Conservation (phyloP, 2,797 vertebrate genomes). For the Malurus leucopterus region DNA sequence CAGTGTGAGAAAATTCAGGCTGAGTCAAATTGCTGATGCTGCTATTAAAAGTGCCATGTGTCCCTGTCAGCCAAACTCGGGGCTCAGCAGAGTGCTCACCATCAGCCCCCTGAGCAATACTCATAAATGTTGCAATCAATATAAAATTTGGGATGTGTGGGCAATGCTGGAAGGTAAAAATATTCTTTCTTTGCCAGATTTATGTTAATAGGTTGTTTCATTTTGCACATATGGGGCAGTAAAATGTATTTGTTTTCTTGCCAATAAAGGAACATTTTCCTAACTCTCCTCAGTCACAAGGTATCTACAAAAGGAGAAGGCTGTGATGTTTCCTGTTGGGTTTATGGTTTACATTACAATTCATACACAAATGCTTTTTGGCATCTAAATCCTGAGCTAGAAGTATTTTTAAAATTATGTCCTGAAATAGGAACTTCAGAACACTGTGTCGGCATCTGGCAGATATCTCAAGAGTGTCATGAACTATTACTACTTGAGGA, state of each 20-base stretch:
- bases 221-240: constrained; percentile 12
- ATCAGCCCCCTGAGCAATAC: neutral
- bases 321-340: constrained; percentile 45
- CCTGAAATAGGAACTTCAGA: constrained; percentile 63
- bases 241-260: constrained; percentile 20
- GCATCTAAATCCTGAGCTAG: constrained; percentile 51
- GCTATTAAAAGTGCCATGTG: neutral
- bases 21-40: neutral
- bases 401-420: constrained; percentile 60
- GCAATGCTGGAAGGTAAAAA: constrained; percentile 20
- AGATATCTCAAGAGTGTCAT: constrained; percentile 54
- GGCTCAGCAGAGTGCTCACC: neutral
- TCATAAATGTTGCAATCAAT: constrained; percentile 12
- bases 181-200: constrained; percentile 24
- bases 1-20: neutral
- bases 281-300: neutral
- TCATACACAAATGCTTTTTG: constrained; percentile 44
- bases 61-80: neutral
- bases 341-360: constrained; percentile 50
- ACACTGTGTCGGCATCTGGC: constrained; percentile 51
- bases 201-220: constrained; percentile 24
- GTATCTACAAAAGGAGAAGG: constrained; percentile 16
- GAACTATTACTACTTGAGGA: constrained; percentile 54
- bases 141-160: constrained; percentile 8
- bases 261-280: constrained; percentile 25